Evolutionary conservation across 2,797 vertebrate genomes (phyloP).

Genomic region (Danio kyathit): DNA sequence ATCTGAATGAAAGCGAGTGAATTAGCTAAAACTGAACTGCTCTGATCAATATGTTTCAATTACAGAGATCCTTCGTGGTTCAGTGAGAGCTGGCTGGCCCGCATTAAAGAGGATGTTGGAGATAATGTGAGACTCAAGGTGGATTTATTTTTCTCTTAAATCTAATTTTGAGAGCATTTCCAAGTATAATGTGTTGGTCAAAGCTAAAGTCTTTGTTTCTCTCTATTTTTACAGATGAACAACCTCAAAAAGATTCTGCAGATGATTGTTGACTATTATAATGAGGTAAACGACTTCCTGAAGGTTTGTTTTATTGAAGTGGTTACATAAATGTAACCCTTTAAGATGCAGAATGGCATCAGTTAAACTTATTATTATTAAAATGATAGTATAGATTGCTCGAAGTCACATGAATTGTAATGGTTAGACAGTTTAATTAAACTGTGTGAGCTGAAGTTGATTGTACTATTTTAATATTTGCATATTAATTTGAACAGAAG

Average conservation of each 20-base stretch:
- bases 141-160: constrained; percentile 7
- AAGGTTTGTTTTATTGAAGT: background rate
- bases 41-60: constrained; percentile 39
- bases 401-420: background rate
- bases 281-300: constrained; percentile 83
- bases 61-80: constrained; percentile 93
- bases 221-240: constrained; percentile 84
- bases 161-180: background rate
- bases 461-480: background rate
- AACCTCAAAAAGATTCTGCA: constrained; percentile 98
- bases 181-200: background rate
- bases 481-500: background rate
- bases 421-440: background rate
- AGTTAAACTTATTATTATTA: background rate
- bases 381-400: background rate
- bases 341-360: background rate
- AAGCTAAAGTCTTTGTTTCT: background rate
- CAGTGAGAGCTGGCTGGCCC: constrained; percentile 87
- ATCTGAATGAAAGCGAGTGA: constrained; percentile 13
- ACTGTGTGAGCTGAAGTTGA: background rate
- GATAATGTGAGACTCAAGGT: constrained; percentile 98
- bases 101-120: constrained; percentile 93
- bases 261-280: constrained; percentile 95
- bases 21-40: background rate
- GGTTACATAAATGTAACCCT: background rate